These are phyloP conservation scores for Unio pictorum DNA, from an alignment of 2,888 invertebrate genomes.

Conservation along the genomic window DNA sequence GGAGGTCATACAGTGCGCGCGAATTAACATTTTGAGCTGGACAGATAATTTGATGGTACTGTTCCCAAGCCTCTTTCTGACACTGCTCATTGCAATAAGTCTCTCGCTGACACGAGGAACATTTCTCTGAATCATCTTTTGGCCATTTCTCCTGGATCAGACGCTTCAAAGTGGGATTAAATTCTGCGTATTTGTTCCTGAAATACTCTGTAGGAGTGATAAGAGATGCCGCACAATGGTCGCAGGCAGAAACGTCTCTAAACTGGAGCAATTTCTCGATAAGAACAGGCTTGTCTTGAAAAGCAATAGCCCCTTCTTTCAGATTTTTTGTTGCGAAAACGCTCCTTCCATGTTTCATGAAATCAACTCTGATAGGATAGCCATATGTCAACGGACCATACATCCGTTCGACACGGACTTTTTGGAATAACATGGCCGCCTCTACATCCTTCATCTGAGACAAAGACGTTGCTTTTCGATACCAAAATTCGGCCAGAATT, in stretches of 20 bases:
- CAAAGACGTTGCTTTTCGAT: constrained; percentile 53
- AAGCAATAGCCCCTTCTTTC: constrained; percentile 80
- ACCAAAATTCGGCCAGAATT: constrained; percentile 62
- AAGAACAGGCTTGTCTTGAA: constrained; percentile 90
- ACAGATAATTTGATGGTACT: constrained; percentile 86
- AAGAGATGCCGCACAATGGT: constrained; percentile 89
- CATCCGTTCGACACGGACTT: constrained; percentile 55
- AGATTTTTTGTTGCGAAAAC: constrained; percentile 81
- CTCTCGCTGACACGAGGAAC: constrained; percentile 48
- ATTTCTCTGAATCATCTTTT: constrained; percentile 38
- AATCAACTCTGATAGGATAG: constrained; percentile 54
- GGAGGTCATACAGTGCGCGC: constrained; percentile 45
- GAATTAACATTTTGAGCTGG: constrained; percentile 53
- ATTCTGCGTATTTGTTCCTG: constrained; percentile 32
- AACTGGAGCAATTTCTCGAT: constrained; percentile 83
- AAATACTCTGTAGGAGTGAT: constrained; percentile 84
- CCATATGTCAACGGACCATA: constrained; percentile 55
- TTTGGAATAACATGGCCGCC: constrained; percentile 56
- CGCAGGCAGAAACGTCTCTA: constrained; percentile 90
- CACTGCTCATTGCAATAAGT: constrained; percentile 78
- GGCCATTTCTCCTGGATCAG: constrained; percentile 56
- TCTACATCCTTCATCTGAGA: constrained; percentile 47
- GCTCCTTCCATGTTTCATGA: constrained; percentile 80
- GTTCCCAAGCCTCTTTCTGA: constrained; percentile 77
- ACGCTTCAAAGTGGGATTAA: constrained; percentile 29